Conservation (phyloP, 2,113 vertebrate genomes). For the Stigmatopora argus region DNA sequence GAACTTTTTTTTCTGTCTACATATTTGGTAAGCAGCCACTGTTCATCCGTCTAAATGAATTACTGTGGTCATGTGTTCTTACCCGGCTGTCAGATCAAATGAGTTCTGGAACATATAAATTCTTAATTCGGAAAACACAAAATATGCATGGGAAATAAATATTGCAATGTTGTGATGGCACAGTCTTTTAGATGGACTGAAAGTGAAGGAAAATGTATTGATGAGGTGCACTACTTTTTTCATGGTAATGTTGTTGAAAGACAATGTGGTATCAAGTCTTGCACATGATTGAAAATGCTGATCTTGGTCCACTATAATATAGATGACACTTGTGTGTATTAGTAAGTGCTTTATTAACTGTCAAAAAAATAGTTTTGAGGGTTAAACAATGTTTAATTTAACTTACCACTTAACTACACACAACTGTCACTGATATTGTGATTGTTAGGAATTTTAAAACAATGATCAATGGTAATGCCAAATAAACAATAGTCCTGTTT, state of each 20-base stretch:
- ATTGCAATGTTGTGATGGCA: not conserved
- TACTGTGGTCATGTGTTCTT: conserved; percentile 13
- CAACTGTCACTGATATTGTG: no score
- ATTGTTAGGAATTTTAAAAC: no score
- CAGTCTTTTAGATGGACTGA: not conserved
- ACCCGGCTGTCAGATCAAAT: conserved; percentile 30
- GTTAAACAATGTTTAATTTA: no score
- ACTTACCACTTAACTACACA: no score
- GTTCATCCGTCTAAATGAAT: conserved; percentile 30
- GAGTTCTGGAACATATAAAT: conserved; percentile 14
- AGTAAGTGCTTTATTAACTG: no score
- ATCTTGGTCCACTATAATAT: not conserved
- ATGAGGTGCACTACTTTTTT: not conserved
- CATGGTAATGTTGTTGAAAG: not conserved
- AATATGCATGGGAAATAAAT: conserved; percentile 7
- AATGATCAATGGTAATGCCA: no score
- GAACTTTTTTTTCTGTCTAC: conserved; percentile 3
- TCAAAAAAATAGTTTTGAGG: no score
- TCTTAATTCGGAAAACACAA: conserved; percentile 23
- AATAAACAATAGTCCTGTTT: no score
- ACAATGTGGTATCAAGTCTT: not conserved
- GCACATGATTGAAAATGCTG: not conserved
- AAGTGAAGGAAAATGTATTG: not conserved
- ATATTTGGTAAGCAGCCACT: conserved; percentile 9
- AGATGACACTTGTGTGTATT: not conserved